A percentile compares a stretch with the other conserved stretches of the same genome.
These are phyloP conservation scores for Shinisaurus crocodilurus DNA, from an alignment of 2,113 vertebrate species.

Conservation along the genomic window DNA sequence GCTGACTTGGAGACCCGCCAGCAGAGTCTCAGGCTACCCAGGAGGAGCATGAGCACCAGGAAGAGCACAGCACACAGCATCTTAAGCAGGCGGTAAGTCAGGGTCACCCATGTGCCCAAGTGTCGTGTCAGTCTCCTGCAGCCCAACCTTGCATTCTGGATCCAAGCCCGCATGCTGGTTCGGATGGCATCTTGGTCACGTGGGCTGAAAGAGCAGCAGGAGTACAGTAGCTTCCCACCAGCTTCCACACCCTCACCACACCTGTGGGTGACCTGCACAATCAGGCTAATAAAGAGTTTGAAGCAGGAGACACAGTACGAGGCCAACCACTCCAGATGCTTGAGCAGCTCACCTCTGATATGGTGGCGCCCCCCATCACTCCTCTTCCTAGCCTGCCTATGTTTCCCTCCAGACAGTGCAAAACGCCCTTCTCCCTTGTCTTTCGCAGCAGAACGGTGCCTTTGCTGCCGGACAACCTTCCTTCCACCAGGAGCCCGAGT, in stretches of 20 bases:
- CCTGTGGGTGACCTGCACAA: conserved; percentile 75
- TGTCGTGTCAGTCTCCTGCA: conserved; percentile 61
- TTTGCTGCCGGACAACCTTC: conserved; percentile 56
- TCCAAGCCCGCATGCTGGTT: conserved; percentile 71
- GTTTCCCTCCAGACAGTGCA: conserved; percentile 74
- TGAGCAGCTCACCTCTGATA: conserved; percentile 70
- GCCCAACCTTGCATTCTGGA: conserved; percentile 57
- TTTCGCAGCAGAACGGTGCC: conserved; percentile 60
- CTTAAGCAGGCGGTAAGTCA: conserved; percentile 71
- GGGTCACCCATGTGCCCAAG: conserved; percentile 58
- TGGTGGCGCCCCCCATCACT: conserved; percentile 80
- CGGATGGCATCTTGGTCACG: conserved; percentile 78
- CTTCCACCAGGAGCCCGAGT: conserved; percentile 48
- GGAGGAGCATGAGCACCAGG: conserved; percentile 71
- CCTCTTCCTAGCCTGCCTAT: conserved; percentile 81
- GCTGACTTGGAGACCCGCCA: conserved; percentile 68
- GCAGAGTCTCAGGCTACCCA: conserved; percentile 71
- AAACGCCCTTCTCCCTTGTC: conserved; percentile 59
- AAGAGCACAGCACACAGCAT: conserved; percentile 78
- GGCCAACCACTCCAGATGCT: conserved; percentile 78
- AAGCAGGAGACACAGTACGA: conserved; percentile 84
- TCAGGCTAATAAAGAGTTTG: conserved; percentile 86
- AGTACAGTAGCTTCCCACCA: conserved; percentile 79
- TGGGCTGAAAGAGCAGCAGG: conserved; percentile 75
- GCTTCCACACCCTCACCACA: conserved; percentile 81